Evolutionary conservation across 2,888 invertebrate genomes (phyloP).

Genomic region (Apamea epomidion): DNA sequence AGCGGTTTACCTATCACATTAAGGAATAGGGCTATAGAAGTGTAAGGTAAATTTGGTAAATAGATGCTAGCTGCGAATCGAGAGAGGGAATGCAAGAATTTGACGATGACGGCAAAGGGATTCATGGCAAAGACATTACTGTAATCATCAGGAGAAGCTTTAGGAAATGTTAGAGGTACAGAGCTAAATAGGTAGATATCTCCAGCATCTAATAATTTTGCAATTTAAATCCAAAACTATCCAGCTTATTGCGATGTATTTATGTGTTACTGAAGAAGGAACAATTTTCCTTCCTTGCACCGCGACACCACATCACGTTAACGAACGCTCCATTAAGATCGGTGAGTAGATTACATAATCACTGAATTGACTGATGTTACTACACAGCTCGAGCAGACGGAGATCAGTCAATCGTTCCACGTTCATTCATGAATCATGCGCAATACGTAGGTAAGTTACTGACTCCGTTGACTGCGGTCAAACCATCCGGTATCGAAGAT

Average conservation of each 20-base stretch:
- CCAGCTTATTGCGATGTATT: background rate
- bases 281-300: background rate
- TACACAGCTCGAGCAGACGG: slow-evolving; percentile 19
- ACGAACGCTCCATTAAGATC: slow-evolving; percentile 15
- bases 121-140: background rate
- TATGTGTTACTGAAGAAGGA: slow-evolving; percentile 10
- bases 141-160: background rate
- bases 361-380: slow-evolving; percentile 39
- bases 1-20: slow-evolving; percentile 91
- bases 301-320: slow-evolving; percentile 11
- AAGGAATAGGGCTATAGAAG: background rate
- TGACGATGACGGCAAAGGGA: background rate
- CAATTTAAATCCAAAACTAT: background rate
- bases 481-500: slow-evolving; percentile 6
- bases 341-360: slow-evolving; percentile 41
- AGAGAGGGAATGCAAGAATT: background rate
- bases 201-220: slow-evolving; percentile 7
- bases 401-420: slow-evolving; percentile 29
- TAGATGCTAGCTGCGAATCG: background rate
- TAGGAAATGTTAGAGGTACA: background rate
- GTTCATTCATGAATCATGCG: slow-evolving; percentile 32
- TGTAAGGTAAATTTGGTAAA: background rate
- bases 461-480: slow-evolving; percentile 11
- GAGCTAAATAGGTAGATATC: background rate
- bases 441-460: background rate